Evolutionary conservation across 2,113 vertebrate species (phyloP).

Genomic region (Tenebrosternarchus preto): DNA sequence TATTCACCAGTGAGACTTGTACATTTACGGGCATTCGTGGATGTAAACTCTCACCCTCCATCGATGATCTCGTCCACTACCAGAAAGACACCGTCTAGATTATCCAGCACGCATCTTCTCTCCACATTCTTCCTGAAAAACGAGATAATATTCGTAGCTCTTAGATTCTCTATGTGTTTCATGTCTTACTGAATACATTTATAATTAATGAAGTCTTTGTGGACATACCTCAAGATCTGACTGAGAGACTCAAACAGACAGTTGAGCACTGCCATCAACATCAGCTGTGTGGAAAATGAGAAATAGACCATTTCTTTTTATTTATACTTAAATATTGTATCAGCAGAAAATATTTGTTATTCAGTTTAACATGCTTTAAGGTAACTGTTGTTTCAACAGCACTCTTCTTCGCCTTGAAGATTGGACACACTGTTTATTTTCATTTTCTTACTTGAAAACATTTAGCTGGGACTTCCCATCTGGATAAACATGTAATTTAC

Average conservation of each 20-base stretch:
- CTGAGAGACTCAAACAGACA: slow-evolving; percentile 82
- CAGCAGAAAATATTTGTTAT: no score
- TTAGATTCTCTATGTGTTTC: no score
- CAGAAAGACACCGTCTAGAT: slow-evolving; percentile 82
- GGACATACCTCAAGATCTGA: slow-evolving; percentile 78
- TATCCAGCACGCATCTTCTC: slow-evolving; percentile 80
- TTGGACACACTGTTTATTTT: background rate
- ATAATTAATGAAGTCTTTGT: background rate
- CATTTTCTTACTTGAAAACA: background rate
- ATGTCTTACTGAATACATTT: background rate
- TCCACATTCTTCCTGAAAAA: slow-evolving; percentile 81
- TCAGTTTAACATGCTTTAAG: background rate
- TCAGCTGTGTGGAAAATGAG: slow-evolving; percentile 72
- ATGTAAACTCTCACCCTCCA: slow-evolving; percentile 73
- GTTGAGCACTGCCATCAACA: slow-evolving; percentile 81
- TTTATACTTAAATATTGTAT: no score
- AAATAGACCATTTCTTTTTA: background rate
- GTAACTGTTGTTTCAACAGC: background rate
- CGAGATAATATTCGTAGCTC: background rate
- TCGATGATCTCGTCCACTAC: slow-evolving; percentile 88
- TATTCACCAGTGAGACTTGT: background rate
- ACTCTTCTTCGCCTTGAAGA: background rate
- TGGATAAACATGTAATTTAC: background rate
- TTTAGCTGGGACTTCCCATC: background rate
- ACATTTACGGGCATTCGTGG: background rate